These are phyloP conservation scores for Dryoscopus gambensis DNA, from an alignment of 2,113 vertebrate genomes.

Conservation along the genomic window DNA sequence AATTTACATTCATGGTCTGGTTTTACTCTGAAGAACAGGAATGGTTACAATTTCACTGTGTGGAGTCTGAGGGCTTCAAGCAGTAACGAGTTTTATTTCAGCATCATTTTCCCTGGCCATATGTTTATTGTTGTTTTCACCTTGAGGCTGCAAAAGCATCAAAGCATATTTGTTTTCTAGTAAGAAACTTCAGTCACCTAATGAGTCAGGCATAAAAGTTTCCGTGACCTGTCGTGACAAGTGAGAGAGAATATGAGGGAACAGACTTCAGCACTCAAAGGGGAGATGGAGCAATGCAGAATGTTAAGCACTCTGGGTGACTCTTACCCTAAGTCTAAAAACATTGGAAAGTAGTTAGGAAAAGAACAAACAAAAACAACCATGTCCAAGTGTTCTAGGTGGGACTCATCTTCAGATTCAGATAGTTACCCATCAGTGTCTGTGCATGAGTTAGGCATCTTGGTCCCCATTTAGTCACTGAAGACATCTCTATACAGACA, in stretches of 20 bases:
- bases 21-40: neutral
- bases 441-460: neutral
- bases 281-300: neutral
- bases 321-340: neutral
- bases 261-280: neutral
- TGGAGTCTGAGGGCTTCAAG: neutral
- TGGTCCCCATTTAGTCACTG: neutral
- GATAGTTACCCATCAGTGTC: neutral
- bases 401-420: neutral
- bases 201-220: neutral
- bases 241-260: neutral
- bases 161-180: neutral
- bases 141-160: neutral
- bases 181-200: neutral
- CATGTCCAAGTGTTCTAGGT: neutral
- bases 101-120: neutral
- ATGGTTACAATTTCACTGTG: neutral
- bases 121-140: neutral
- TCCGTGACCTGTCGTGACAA: neutral
- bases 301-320: neutral
- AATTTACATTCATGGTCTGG: neutral
- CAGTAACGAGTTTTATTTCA: neutral
- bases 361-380: neutral
- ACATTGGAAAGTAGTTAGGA: neutral
- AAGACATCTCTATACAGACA: neutral